A percentile compares a stretch with the other conserved stretches of the same genome.
Evolutionary conservation across 2,888 invertebrate species (phyloP).

Genomic region (Frankliniella intonsa): DNA sequence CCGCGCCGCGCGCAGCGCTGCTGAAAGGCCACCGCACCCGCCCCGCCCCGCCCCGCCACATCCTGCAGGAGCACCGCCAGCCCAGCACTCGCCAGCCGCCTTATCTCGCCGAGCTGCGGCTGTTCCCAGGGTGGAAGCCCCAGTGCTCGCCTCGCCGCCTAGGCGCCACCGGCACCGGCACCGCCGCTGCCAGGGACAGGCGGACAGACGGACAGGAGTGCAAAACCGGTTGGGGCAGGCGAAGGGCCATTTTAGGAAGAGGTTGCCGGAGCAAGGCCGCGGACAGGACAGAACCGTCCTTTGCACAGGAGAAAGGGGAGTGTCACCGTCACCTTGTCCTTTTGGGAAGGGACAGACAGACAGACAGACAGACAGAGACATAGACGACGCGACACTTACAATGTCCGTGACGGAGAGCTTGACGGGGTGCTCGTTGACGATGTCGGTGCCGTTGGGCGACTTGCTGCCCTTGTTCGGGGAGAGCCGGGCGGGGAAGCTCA

Average conservation of each 20-base stretch:
- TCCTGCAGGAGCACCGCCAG: not conserved
- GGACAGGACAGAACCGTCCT: no score
- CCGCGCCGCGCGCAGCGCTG: no score
- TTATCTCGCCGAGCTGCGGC: no score
- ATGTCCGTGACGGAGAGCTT: constrained; percentile 18
- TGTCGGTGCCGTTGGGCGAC: constrained; percentile 13
- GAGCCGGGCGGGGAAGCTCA: constrained; percentile 81
- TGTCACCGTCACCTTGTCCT: no score
- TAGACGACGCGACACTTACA: not conserved
- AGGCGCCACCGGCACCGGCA: not conserved
- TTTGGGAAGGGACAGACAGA: not conserved
- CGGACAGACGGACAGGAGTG: not conserved
- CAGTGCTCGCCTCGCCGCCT: not conserved
- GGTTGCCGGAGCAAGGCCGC: no score
- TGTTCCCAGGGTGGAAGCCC: not conserved
- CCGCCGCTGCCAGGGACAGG: not conserved
- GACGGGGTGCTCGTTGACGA: constrained; percentile 13
- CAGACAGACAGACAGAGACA: not conserved
- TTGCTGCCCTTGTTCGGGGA: constrained; percentile 66
- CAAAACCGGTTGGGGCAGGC: not conserved
- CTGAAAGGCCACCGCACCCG: not conserved
- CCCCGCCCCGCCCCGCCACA: not conserved
- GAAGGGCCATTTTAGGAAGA: no score
- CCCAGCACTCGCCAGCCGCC: no score
- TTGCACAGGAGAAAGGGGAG: no score